Evolutionary conservation across 2,113 vertebrate species (phyloP).

Genomic region (Hemiprocne comata): DNA sequence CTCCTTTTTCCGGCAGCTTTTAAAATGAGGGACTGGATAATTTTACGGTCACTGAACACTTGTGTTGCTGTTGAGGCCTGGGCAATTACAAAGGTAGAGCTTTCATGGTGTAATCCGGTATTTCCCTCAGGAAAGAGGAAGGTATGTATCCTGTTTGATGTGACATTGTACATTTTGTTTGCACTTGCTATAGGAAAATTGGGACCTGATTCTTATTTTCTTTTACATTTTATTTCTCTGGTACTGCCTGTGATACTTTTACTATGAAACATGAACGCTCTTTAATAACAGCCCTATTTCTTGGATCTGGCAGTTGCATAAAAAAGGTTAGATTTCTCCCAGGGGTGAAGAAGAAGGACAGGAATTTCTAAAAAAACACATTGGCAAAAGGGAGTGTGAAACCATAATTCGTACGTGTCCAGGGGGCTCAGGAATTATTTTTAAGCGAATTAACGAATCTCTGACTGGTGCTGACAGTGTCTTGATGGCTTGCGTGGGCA

Average conservation of each 20-base stretch:
- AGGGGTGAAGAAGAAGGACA: neutral
- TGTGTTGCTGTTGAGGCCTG: neutral
- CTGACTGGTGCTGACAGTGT: neutral
- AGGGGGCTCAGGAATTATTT: neutral
- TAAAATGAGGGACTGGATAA: neutral
- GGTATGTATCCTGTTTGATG: constrained; percentile 8
- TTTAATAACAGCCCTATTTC: neutral
- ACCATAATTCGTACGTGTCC: neutral
- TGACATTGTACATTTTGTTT: constrained; percentile 10
- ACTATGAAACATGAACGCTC: neutral
- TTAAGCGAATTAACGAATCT: neutral
- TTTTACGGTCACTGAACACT: neutral
- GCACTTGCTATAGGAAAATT: neutral
- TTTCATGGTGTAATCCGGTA: neutral
- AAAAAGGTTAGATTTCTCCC: neutral
- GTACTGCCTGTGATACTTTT: neutral
- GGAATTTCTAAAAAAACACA: neutral
- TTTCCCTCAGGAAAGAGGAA: constrained; percentile 3
- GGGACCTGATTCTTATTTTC: constrained; percentile 14
- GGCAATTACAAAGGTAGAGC: neutral
- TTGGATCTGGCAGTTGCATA: neutral
- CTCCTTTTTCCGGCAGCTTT: neutral
- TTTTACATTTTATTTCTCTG: constrained; percentile 1
- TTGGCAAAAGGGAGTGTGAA: neutral
- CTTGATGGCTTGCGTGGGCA: neutral